Conservation (phyloP, 1,140 invertebrate species). For the Babylonia areolata region DNA sequence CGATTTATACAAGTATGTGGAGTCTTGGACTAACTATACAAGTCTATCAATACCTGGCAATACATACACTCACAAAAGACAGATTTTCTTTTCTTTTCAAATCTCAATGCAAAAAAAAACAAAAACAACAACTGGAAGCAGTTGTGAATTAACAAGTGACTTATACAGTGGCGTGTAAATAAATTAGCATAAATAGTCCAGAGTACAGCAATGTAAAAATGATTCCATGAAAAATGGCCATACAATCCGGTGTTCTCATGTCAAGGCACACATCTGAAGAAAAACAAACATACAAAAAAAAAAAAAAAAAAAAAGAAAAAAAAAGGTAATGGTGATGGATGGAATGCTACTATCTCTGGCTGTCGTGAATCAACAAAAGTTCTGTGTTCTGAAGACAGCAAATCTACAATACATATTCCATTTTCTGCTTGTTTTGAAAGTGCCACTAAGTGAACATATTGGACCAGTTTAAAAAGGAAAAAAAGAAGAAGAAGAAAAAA, state of each 20-base stretch:
- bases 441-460: too few relatives aligned
- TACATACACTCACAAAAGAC: background rate
- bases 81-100: too few relatives aligned
- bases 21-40: background rate
- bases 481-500: too few relatives aligned
- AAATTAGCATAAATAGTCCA: background rate
- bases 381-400: too few relatives aligned
- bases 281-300: too few relatives aligned
- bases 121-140: background rate
- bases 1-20: background rate
- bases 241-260: background rate
- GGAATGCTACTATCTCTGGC: too few relatives aligned
- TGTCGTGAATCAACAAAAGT: too few relatives aligned
- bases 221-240: background rate
- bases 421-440: too few relatives aligned
- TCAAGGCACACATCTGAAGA: background rate
- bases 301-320: too few relatives aligned
- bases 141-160: background rate
- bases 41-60: background rate
- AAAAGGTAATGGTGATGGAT: too few relatives aligned
- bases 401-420: too few relatives aligned
- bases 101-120: background rate
- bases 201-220: background rate
- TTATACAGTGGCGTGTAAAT: background rate
- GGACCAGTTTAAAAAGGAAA: too few relatives aligned